phyloP scores from a whole-genome alignment of 1,140 invertebrate species.

The Adoxophyes honmai region DNA sequence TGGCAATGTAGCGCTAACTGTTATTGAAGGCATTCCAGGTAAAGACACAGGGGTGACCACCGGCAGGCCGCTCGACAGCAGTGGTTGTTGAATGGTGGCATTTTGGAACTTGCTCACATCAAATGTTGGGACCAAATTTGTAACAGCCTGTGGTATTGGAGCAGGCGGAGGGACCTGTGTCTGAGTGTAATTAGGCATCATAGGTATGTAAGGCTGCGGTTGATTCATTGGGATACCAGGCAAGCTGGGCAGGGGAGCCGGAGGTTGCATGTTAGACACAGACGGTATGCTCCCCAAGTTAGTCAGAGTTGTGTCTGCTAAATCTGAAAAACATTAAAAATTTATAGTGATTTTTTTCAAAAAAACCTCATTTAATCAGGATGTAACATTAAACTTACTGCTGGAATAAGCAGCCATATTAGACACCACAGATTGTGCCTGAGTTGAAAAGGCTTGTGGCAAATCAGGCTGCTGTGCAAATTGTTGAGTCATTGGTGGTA shows the following conservation, averaged over 20 bases:
- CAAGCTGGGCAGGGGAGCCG: slow-evolving; percentile 76
- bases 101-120: slow-evolving; percentile 62
- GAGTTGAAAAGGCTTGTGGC: slow-evolving; percentile 21
- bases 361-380: background rate
- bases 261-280: slow-evolving; percentile 65
- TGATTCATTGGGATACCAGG: slow-evolving; percentile 80
- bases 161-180: slow-evolving; percentile 30
- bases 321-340: slow-evolving; percentile 44
- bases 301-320: slow-evolving; percentile 66
- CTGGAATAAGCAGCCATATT: slow-evolving; percentile 69
- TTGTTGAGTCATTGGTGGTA: slow-evolving; percentile 12
- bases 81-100: slow-evolving; percentile 50
- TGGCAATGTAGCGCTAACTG: slow-evolving; percentile 85
- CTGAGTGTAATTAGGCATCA: slow-evolving; percentile 69
- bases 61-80: slow-evolving; percentile 56
- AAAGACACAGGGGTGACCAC: slow-evolving; percentile 84
- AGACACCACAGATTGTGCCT: slow-evolving; percentile 58
- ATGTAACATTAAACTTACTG: slow-evolving; percentile 50
- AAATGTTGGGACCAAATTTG: slow-evolving; percentile 64
- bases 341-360: slow-evolving; percentile 14
- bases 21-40: slow-evolving; percentile 89
- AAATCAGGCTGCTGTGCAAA: slow-evolving; percentile 16
- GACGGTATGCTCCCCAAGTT: slow-evolving; percentile 69
- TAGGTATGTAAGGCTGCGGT: slow-evolving; percentile 75
- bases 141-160: slow-evolving; percentile 32